A percentile compares a stretch with the other conserved stretches of the same genome.
phyloP scores from a whole-genome alignment of 2,797 vertebrate genomes.

The Aphelocoma californica region DNA sequence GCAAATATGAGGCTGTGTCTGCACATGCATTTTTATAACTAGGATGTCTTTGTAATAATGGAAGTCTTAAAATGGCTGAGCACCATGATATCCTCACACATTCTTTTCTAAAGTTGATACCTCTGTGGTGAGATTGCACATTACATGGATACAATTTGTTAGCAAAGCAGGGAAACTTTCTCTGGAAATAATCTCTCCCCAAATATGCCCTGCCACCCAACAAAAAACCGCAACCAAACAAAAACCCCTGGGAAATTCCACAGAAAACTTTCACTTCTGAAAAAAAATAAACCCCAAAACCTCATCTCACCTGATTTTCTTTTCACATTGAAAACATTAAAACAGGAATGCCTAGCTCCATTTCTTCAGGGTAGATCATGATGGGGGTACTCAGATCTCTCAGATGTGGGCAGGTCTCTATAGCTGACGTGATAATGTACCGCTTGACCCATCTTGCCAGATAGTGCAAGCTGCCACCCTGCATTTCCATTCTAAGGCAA shows the following conservation, averaged over 20 bases:
- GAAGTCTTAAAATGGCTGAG: constrained; percentile 58
- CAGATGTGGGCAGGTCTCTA: neutral
- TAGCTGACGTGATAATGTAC: neutral
- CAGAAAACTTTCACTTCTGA: neutral
- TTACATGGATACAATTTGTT: neutral
- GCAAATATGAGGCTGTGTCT: constrained; percentile 19
- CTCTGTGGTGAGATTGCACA: constrained; percentile 17
- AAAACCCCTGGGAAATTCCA: neutral
- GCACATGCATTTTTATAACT: constrained; percentile 26
- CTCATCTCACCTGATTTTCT: neutral
- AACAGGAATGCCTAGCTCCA: neutral
- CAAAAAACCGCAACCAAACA: accelerated
- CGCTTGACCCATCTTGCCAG: neutral
- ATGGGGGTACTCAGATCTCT: neutral
- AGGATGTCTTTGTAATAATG: constrained; percentile 43
- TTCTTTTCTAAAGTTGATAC: constrained; percentile 35
- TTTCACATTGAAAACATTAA: neutral
- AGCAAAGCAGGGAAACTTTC: neutral
- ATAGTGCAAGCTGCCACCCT: neutral
- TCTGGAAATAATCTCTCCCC: neutral
- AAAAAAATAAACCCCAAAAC: neutral
- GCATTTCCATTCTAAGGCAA: neutral
- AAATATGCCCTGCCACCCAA: accelerated
- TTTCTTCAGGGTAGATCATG: neutral
- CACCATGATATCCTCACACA: constrained; percentile 25